These are phyloP conservation scores for Hippolais icterina DNA, from an alignment of 2,113 vertebrate genomes.

Conservation along the genomic window DNA sequence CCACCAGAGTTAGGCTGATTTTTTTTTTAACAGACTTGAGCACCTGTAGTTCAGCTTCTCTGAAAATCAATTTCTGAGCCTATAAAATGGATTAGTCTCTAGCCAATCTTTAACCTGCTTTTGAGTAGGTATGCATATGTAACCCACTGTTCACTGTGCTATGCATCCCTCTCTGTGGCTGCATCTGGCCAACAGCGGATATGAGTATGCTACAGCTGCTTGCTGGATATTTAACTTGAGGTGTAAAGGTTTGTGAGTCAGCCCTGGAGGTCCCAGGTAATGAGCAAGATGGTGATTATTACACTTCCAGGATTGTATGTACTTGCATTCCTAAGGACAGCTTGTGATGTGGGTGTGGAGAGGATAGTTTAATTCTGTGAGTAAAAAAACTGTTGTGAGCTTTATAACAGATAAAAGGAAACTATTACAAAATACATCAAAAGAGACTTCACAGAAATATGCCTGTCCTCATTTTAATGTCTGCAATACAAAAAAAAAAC, in stretches of 20 bases:
- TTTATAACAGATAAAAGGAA: background rate
- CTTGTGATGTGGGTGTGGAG: background rate
- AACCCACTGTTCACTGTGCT: background rate
- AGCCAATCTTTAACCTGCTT: conserved; percentile 38
- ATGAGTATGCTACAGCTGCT: conserved; percentile 50
- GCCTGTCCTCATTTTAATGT: background rate
- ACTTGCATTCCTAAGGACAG: background rate
- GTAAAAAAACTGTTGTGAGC: background rate
- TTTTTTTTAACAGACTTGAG: background rate
- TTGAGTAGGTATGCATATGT: conserved; percentile 2
- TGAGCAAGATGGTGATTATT: conserved; percentile 27
- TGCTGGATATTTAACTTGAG: conserved; percentile 25
- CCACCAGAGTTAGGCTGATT: background rate
- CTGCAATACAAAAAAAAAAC: background rate
- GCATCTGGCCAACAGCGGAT: conserved; percentile 44
- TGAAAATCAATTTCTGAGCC: conserved; percentile 53
- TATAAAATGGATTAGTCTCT: conserved; percentile 57
- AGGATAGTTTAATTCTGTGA: background rate
- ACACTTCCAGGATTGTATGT: conserved; percentile 1
- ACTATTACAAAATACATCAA: conserved; percentile 52
- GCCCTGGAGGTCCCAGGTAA: conserved; percentile 46
- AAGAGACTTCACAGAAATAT: conserved; percentile 13
- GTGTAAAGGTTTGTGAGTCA: conserved; percentile 44
- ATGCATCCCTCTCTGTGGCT: background rate
- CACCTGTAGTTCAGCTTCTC: conserved; percentile 46